A percentile compares a stretch with the other conserved stretches of the same genome.
Evolutionary conservation across 2,888 invertebrate genomes (phyloP).

Genomic region (Serripes groenlandicus): DNA sequence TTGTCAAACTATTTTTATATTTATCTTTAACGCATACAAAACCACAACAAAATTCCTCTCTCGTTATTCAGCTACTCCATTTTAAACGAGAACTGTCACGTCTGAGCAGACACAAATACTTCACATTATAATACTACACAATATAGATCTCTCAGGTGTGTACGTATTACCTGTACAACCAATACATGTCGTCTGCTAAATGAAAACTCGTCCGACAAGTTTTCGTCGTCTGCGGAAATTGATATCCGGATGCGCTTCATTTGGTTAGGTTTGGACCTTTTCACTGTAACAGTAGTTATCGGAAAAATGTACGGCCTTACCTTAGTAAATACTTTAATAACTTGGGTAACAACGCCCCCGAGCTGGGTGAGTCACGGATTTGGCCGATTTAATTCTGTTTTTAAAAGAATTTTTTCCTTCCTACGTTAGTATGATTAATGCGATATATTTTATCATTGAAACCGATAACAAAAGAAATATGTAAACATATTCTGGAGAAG

Average conservation of each 20-base stretch:
- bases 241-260: constrained; percentile 59
- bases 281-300: not conserved
- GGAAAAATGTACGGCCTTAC: not conserved
- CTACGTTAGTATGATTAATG: constrained; percentile 10
- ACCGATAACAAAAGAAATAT: constrained; percentile 4
- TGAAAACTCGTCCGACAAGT: constrained; percentile 74
- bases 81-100: constrained; percentile 64
- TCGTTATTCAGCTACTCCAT: constrained; percentile 20
- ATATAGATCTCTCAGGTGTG: constrained; percentile 48
- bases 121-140: constrained; percentile 22
- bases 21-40: not conserved
- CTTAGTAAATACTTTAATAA: not conserved
- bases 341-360: constrained; percentile 3
- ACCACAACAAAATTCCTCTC: constrained; percentile 14
- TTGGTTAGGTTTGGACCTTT: constrained; percentile 30
- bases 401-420: not conserved
- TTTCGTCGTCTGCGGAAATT: constrained; percentile 45
- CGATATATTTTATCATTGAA: not conserved
- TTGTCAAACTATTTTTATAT: constrained; percentile 28
- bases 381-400: not conserved
- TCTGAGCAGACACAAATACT: constrained; percentile 39
- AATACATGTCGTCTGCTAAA: constrained; percentile 61
- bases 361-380: constrained; percentile 5
- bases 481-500: not conserved
- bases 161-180: constrained; percentile 51